phyloP scores from a whole-genome alignment of 2,888 invertebrate species.

The Pycnomerus fuliginosus region DNA sequence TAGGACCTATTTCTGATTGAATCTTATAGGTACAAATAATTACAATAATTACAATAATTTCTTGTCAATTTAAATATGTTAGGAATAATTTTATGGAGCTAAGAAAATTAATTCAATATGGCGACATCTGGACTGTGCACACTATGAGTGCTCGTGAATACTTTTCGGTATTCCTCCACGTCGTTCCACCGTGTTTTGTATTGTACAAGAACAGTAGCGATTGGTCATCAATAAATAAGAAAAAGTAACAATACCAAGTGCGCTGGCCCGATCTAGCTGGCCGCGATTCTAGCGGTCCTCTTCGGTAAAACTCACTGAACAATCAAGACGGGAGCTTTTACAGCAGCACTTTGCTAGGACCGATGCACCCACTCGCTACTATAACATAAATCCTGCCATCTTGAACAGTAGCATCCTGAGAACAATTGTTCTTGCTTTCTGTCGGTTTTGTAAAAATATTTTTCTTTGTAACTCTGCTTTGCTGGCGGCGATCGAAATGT shows the following conservation, averaged over 20 bases:
- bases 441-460: conserved; percentile 51
- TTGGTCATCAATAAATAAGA: conserved; percentile 53
- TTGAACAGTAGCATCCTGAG: conserved; percentile 52
- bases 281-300: conserved; percentile 40
- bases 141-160: conserved; percentile 17
- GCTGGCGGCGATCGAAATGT: no score
- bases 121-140: no score
- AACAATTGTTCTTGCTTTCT: conserved; percentile 53
- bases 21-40: no score
- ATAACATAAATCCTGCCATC: conserved; percentile 48
- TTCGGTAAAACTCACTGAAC: conserved; percentile 18
- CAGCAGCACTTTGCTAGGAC: conserved; percentile 33
- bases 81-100: no score
- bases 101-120: no score
- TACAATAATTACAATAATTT: no score
- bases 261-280: conserved; percentile 45
- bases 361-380: conserved; percentile 41
- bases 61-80: no score
- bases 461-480: no score
- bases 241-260: conserved; percentile 52
- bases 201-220: conserved; percentile 47
- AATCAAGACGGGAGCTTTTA: conserved; percentile 26
- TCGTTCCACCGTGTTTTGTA: conserved; percentile 6
- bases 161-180: conserved; percentile 13
- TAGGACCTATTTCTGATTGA: no score